Evolutionary conservation across 2,888 invertebrate genomes (phyloP), one percentile per base, ranked within the genome.

Genomic region (Gastracanthus pulcherrimus): DNA sequence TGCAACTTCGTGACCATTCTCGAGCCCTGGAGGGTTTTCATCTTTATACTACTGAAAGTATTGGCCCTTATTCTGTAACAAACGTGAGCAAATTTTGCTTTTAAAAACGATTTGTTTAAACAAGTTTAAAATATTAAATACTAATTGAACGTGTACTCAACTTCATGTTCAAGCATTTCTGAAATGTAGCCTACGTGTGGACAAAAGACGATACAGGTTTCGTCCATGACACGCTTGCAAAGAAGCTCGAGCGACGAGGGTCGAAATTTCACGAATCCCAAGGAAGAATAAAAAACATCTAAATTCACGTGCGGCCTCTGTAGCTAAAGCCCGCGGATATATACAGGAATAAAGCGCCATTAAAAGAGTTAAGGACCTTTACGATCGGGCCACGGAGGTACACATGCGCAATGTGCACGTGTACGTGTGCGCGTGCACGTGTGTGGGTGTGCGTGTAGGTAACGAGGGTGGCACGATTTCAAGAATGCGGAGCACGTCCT

Each of bases 401-500:
- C 23, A 62, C 82, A 82, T 58, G 51, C 26, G n/a, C n/a, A n/a
- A n/a, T n/a, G n/a, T n/a, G n/a, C n/a, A n/a, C n/a, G n/a, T n/a
- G 29, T 23, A 41, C 76, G 81, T 78, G 84, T 77, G 76, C 55
- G 71, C 62, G n/a, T n/a, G n/a, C n/a, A n/a, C n/a, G n/a, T n/a
- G n/a, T n/a, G n/a, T n/a, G n/a, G n/a, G 79, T 80, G 81, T 69
- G 82, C 72, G 85, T 86, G 86, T 86, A 85, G 86, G 87, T 88
- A 90, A 90, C 89, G 89, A 89, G 89, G 89, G 89, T 89, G 88
- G 89, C 86, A 88, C 87, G 88, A 89, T 91, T 90, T 90, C 89
- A 89, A 89, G 91, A 91, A 91, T 91, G 89, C 91, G 81, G 88
- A 89, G 89, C 91, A 91, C 91, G 91, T 91, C 87, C 89, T 89